Base-by-base conservation (phyloP, 2,888 invertebrate species). In the Stegophylla sp. region DNA sequence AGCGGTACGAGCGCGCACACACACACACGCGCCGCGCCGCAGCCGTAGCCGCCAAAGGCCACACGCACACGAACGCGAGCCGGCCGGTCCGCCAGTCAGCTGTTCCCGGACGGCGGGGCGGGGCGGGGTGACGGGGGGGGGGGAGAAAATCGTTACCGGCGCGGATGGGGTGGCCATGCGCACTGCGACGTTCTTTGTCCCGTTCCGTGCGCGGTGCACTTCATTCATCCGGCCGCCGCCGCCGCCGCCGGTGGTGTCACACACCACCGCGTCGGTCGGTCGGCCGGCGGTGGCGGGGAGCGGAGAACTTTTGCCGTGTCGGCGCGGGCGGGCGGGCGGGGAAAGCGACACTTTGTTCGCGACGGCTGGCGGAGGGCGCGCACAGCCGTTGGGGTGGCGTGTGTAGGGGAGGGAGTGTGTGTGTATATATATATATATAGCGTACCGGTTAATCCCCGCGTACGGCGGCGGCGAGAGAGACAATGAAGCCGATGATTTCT, bases 191-290 rank as follows among this genome's bases (percentile, higher is more conserved):
- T 79, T 41, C 79, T 79, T 79, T 79, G 79, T 79, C 69, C 61
- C 20, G 79, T n/a, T n/a, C n/a, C n/a, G n/a, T n/a, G n/a, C n/a
- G n/a, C n/a, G 64, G 79, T 79, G 79, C 79, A 79, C 79, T 79
- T 79, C 79, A 79, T 79, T 79, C 79, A 79, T 79, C 51, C 79
- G 69, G 41, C 79, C 53, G 56, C 53, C 13, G 43, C 53, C 23
- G 48, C 61, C 51, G 43, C 28, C 20, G 5, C 56, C 34, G 26
- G 34, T 34, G 34, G 26, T 73, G 26, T 28, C 5, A 23, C 13
- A 20, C 64, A 51, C 20, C 23, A 59, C 15, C 45, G 15, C 34
- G 17, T 3, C 28, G 20, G 12, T 2, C 1, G 23, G 56, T 10
- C 17, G 13, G 3, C 9, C 7, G 23, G 23, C 43, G 23, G 23